Percentiles rank a stretch among this genome's conserved stretches.
These are phyloP conservation scores for Tenebrio molitor DNA, from an alignment of 1,140 invertebrate species.

Conservation along the genomic window DNA sequence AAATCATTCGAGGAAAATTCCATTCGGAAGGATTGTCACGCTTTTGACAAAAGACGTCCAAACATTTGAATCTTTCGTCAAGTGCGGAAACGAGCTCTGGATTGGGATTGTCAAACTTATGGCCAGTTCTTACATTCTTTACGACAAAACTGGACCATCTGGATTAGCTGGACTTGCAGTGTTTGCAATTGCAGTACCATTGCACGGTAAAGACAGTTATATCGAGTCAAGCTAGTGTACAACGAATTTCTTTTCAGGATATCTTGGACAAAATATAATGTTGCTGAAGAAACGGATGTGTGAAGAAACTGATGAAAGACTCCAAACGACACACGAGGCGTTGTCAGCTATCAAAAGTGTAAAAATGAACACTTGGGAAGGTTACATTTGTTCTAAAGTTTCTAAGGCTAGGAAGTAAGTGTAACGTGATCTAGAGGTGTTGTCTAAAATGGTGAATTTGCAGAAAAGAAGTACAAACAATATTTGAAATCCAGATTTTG, in stretches of 20 bases:
- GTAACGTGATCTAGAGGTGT: too few species aligned
- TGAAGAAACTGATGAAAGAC: constrained; percentile 56
- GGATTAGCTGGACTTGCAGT: background rate
- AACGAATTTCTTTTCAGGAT: background rate
- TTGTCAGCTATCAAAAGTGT: constrained; percentile 58
- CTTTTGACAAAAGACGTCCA: constrained; percentile 28
- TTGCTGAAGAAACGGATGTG: constrained; percentile 43
- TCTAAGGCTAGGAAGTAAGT: too few species aligned
- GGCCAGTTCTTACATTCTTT: background rate
- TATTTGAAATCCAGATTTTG: too few species aligned
- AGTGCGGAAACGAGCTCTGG: constrained; percentile 28
- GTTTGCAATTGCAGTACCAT: background rate
- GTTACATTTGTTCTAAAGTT: background rate
- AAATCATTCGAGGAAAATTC: background rate
- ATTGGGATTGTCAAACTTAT: background rate
- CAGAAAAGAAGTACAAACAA: too few species aligned
- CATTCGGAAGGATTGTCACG: constrained; percentile 5
- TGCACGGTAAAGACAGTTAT: too few species aligned
- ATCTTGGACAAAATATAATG: constrained; percentile 44
- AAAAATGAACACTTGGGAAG: constrained; percentile 59
- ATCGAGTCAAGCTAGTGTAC: too few species aligned
- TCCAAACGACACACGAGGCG: constrained; percentile 56
- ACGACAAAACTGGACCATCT: background rate
- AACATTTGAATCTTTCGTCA: constrained; percentile 5
- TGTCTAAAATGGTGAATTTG: too few species aligned